phyloP scores from a whole-genome alignment of 2,888 invertebrate species.

The Pilophorus perplexus region DNA sequence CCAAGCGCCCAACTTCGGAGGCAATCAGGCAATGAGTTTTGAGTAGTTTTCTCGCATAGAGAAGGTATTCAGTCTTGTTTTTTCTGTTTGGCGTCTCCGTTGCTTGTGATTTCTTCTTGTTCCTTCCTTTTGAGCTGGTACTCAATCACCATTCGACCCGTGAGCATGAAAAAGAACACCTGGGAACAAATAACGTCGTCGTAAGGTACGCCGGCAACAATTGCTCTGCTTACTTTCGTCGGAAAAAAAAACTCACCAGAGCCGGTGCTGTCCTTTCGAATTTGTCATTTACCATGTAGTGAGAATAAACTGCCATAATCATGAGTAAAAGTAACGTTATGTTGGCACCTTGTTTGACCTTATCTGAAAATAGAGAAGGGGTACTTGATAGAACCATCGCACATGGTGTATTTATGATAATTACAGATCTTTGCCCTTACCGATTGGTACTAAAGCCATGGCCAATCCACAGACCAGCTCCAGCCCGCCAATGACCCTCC shows the following conservation, averaged over 20 bases:
- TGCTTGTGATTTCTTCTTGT: conserved; percentile 52
- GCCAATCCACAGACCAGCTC: conserved; percentile 82
- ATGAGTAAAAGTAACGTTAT: conserved; percentile 77
- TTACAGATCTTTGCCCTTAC: conserved; percentile 57
- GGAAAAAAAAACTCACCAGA: conserved; percentile 58
- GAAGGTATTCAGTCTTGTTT: conserved; percentile 57
- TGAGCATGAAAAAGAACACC: conserved; percentile 86
- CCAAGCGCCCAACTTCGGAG: no score
- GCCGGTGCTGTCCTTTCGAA: conserved; percentile 88
- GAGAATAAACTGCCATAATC: conserved; percentile 87
- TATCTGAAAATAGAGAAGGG: conserved; percentile 66
- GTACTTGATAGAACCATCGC: no score
- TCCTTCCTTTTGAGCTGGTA: conserved; percentile 60
- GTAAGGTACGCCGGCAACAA: no score
- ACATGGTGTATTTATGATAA: neutral
- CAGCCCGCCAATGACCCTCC: conserved; percentile 76
- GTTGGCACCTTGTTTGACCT: conserved; percentile 87
- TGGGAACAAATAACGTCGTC: no score
- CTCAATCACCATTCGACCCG: conserved; percentile 82
- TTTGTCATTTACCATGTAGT: conserved; percentile 87
- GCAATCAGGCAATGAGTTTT: no score
- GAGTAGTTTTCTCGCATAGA: no score
- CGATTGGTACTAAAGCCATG: conserved; percentile 77
- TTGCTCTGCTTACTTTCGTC: no score
- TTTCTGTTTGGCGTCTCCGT: conserved; percentile 56